phyloP scores from a whole-genome alignment of 2,888 invertebrate genomes.

The Caradrina kadenii region DNA sequence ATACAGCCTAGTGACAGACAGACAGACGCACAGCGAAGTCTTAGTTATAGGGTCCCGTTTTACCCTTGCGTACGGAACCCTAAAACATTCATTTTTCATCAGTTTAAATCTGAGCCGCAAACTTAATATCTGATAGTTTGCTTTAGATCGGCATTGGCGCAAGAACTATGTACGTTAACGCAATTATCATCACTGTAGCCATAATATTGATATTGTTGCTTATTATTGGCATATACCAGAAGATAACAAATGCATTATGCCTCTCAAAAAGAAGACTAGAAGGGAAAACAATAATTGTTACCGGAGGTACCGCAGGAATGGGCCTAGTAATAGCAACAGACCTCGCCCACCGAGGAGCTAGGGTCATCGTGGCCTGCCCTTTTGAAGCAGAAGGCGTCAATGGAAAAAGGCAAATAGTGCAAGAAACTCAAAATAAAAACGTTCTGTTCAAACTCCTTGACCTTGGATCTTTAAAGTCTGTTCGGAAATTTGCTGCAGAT shows the following conservation, averaged over 20 bases:
- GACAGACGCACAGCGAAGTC: too few relatives aligned
- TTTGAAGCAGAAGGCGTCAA: constrained; percentile 73
- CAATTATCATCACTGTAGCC: constrained; percentile 39
- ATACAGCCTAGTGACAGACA: too few relatives aligned
- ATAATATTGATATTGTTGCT: constrained; percentile 34
- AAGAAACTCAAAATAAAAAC: constrained; percentile 91
- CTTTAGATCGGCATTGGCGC: constrained; percentile 1
- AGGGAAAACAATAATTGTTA: constrained; percentile 68
- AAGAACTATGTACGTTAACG: constrained; percentile 49
- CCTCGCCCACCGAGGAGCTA: constrained; percentile 76
- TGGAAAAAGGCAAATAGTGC: constrained; percentile 90
- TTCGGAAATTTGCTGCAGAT: constrained; percentile 94
- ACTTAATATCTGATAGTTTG: constrained; percentile 26
- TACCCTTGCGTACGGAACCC: too few relatives aligned
- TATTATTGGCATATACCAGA: constrained; percentile 55
- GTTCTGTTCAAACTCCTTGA: constrained; percentile 93
- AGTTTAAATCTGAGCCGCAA: constrained; percentile 27
- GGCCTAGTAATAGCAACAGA: constrained; percentile 79
- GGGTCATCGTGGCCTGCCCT: constrained; percentile 79
- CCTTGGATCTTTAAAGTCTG: constrained; percentile 92
- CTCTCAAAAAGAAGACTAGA: constrained; percentile 59
- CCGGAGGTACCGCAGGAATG: constrained; percentile 81
- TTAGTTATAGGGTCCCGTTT: too few relatives aligned
- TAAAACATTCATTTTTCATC: neutral
- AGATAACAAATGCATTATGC: constrained; percentile 67